These are phyloP conservation scores for Nephrotoma appendiculata DNA, from an alignment of 2,888 invertebrate genomes.

Conservation along the genomic window DNA sequence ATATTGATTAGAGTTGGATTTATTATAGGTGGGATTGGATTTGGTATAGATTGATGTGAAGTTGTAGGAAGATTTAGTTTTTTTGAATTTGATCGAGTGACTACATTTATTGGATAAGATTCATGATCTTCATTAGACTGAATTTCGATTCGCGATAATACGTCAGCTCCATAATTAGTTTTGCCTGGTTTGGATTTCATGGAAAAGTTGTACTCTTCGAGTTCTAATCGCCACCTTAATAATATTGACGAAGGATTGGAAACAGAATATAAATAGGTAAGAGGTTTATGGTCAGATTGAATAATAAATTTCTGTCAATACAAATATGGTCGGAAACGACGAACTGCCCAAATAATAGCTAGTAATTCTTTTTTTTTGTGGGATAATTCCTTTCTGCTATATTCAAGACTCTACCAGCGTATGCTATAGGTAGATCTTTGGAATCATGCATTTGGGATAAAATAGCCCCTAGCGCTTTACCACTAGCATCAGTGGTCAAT, in stretches of 20 bases:
- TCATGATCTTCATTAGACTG: not conserved
- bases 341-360: not conserved
- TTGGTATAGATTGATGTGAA: too few species aligned
- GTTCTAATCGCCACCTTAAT: not conserved
- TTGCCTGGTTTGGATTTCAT: not conserved
- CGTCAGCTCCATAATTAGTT: not conserved
- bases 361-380: not conserved
- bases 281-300: not conserved
- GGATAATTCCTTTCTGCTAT: not conserved
- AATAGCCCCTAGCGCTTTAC: not conserved
- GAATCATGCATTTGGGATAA: not conserved
- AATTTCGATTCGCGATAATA: slow-evolving; percentile 6
- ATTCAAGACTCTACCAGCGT: not conserved
- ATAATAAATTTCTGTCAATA: not conserved
- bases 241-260: not conserved
- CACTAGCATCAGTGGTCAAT: not conserved
- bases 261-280: not conserved
- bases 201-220: not conserved
- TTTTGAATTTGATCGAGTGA: not conserved
- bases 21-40: too few species aligned
- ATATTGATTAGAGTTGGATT: not conserved
- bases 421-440: not conserved
- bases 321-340: slow-evolving; percentile 1
- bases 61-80: too few species aligned
- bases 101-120: not conserved